Percentiles rank a stretch among this genome's conserved stretches.
These are phyloP conservation scores for Dryomyza anilis DNA, from an alignment of 2,888 invertebrate genomes.

Conservation along the genomic window DNA sequence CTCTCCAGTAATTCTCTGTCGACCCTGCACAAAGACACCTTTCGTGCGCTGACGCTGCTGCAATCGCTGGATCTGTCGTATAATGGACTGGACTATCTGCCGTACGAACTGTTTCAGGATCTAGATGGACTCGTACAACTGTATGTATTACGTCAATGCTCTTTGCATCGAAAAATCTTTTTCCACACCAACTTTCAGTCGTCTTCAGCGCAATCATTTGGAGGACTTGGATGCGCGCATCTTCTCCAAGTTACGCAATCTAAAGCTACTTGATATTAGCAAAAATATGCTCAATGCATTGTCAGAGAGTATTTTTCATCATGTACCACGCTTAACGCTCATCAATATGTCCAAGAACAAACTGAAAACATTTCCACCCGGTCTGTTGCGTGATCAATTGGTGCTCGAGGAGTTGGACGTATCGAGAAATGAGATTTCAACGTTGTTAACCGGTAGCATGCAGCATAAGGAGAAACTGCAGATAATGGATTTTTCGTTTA, in stretches of 20 bases:
- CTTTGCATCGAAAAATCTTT: neutral
- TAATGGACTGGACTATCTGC: conserved; percentile 69
- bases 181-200: conserved; percentile 52
- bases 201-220: conserved; percentile 67
- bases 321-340: conserved; percentile 55
- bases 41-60: conserved; percentile 66
- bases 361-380: conserved; percentile 63
- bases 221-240: conserved; percentile 64
- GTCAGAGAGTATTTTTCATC: conserved; percentile 64
- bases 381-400: conserved; percentile 63
- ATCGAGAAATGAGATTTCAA: conserved; percentile 66
- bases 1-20: conserved; percentile 70
- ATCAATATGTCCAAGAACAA: conserved; percentile 59
- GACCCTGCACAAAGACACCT: conserved; percentile 70
- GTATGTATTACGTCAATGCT: conserved; percentile 60
- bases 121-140: conserved; percentile 66
- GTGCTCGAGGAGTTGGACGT: conserved; percentile 70
- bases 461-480: conserved; percentile 63
- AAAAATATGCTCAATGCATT: conserved; percentile 65
- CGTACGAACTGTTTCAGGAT: conserved; percentile 67
- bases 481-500: conserved; percentile 68
- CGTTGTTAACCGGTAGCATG: conserved; percentile 64
- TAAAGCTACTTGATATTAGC: conserved; percentile 69
- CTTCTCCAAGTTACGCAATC: conserved; percentile 64
- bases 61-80: conserved; percentile 70